Conservation (phyloP, 2,113 vertebrate species). For the Fregata magnificens region DNA sequence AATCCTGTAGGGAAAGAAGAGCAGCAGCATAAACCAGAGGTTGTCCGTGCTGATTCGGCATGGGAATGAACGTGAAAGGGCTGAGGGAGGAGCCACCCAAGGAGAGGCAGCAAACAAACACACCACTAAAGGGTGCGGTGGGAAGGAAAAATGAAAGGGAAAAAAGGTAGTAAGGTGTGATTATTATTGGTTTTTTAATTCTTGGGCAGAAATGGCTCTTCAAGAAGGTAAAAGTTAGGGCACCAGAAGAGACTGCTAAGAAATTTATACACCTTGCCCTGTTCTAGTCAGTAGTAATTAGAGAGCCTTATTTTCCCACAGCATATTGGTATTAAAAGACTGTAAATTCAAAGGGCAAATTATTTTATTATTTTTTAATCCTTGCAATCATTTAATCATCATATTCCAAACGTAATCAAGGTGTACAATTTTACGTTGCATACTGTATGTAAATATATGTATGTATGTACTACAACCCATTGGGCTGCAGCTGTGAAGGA, state of each 20-base stretch:
- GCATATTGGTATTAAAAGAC: background rate
- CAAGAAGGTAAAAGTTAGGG: background rate
- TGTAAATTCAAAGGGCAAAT: background rate
- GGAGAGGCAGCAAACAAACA: background rate
- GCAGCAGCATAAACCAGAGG: background rate
- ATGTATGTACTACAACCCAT: background rate
- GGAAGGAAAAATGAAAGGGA: background rate
- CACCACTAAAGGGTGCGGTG: background rate
- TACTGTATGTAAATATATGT: background rate
- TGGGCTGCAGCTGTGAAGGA: background rate
- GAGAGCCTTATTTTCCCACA: background rate
- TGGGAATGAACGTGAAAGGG: background rate
- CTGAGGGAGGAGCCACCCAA: background rate
- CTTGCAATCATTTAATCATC: background rate
- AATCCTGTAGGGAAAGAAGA: background rate
- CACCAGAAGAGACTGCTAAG: background rate
- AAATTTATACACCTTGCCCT: background rate
- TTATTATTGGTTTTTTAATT: background rate
- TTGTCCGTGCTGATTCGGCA: accelerated
- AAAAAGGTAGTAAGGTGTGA: background rate
- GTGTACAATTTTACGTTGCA: background rate
- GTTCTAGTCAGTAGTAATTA: background rate
- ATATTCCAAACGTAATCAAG: background rate
- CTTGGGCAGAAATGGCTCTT: background rate
- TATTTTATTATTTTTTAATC: background rate